Conservation (phyloP, 2,888 invertebrate species). For the Julus scandinavius region DNA sequence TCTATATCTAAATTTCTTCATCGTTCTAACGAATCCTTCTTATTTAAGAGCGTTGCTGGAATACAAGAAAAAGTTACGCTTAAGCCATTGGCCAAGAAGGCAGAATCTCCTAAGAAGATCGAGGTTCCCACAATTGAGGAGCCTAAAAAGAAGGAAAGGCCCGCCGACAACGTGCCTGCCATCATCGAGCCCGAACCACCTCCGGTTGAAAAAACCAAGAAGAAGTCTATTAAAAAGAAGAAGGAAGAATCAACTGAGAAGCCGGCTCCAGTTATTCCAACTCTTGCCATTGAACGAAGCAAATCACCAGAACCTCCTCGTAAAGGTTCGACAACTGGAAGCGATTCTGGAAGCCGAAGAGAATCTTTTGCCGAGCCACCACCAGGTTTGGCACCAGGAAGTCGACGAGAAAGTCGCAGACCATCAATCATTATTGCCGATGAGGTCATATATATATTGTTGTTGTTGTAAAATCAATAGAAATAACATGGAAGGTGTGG, state of each 20-base stretch:
- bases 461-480: constrained; percentile 56
- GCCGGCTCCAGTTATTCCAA: constrained; percentile 60
- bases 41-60: constrained; percentile 45
- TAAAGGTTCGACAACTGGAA: constrained; percentile 80
- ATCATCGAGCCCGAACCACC: constrained; percentile 54
- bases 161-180: constrained; percentile 45
- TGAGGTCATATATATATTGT: constrained; percentile 75
- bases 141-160: background rate
- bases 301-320: constrained; percentile 73
- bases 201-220: constrained; percentile 50
- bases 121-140: constrained; percentile 52
- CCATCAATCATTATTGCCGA: constrained; percentile 93
- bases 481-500: background rate
- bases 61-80: constrained; percentile 55
- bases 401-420: constrained; percentile 70
- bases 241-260: constrained; percentile 57
- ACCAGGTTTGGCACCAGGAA: constrained; percentile 53
- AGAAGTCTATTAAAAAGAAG: constrained; percentile 53
- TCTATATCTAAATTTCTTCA: no score
- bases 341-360: constrained; percentile 75
- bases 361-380: constrained; percentile 72
- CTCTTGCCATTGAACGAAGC: constrained; percentile 85
- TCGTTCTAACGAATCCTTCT: background rate
- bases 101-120: constrained; percentile 61
- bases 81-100: constrained; percentile 62